Percentiles rank a stretch among this genome's conserved stretches.
Conservation (phyloP, 1,140 invertebrate species). For the Cydia pomonella region DNA sequence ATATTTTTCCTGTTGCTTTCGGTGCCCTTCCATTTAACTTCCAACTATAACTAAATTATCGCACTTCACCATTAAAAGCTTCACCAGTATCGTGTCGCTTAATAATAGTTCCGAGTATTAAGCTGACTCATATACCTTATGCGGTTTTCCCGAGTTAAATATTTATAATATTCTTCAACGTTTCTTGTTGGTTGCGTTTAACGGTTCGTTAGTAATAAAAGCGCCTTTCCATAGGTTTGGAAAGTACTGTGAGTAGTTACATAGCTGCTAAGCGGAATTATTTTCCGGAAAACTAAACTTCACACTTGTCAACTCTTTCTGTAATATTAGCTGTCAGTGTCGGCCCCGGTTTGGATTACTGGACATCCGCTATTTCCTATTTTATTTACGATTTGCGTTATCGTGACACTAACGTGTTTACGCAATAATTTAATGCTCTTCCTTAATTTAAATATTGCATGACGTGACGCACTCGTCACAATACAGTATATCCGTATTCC, state of each 20-base stretch:
- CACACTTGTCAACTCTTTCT: neutral
- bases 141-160: neutral
- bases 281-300: neutral
- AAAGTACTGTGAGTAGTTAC: neutral
- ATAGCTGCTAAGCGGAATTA: neutral
- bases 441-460: neutral
- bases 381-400: too few species aligned
- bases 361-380: neutral
- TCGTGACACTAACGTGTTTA: neutral
- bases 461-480: neutral
- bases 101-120: slow-evolving; percentile 7
- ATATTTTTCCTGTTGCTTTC: neutral
- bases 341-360: neutral
- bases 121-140: neutral
- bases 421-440: neutral
- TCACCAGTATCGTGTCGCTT: neutral
- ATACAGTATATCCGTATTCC: neutral
- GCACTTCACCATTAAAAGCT: neutral
- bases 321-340: neutral
- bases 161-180: neutral
- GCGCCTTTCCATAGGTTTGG: slow-evolving; percentile 11
- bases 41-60: neutral
- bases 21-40: neutral
- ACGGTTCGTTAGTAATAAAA: neutral
- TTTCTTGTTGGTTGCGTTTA: neutral